Conservation (phyloP, 1,140 invertebrate genomes). For the Drosophila ercepeae region DNA sequence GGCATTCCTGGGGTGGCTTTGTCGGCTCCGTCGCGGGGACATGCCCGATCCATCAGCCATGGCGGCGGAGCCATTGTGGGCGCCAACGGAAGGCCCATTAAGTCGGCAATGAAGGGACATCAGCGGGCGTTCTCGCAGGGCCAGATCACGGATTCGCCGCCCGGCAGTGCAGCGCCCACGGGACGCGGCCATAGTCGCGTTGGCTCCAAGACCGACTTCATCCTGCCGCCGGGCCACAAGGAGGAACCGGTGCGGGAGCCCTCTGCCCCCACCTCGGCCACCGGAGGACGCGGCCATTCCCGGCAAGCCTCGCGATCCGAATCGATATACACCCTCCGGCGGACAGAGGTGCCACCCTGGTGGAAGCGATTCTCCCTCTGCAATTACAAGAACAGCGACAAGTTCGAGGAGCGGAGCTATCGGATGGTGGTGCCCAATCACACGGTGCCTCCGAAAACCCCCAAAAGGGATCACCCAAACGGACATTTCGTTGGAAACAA, state of each 20-base stretch:
- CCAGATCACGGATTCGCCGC: constrained; percentile 88
- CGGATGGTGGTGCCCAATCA: constrained; percentile 93
- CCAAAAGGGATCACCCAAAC: constrained; percentile 93
- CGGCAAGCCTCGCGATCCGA: constrained; percentile 90
- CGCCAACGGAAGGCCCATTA: constrained; percentile 86
- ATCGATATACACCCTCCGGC: constrained; percentile 93
- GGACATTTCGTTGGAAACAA: constrained; percentile 91
- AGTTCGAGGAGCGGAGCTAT: constrained; percentile 88
- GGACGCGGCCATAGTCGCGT: constrained; percentile 89
- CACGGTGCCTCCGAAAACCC: constrained; percentile 90
- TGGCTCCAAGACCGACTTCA: constrained; percentile 94
- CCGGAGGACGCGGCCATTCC: constrained; percentile 85
- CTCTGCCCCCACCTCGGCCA: constrained; percentile 84
- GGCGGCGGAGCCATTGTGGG: constrained; percentile 86
- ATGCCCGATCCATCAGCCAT: constrained; percentile 92
- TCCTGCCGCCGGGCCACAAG: constrained; percentile 91
- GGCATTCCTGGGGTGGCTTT: constrained; percentile 72
- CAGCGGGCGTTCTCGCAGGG: constrained; percentile 94
- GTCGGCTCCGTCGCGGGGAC: constrained; percentile 84
- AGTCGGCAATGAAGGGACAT: constrained; percentile 88
- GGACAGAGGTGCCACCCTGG: constrained; percentile 88
- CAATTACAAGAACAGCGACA: constrained; percentile 84
- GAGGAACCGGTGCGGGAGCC: constrained; percentile 85
- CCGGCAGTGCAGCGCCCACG: constrained; percentile 76
- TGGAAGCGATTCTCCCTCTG: constrained; percentile 88